Evolutionary conservation across 2,797 vertebrate species (phyloP).

Genomic region (Halcyon leucocephala): DNA sequence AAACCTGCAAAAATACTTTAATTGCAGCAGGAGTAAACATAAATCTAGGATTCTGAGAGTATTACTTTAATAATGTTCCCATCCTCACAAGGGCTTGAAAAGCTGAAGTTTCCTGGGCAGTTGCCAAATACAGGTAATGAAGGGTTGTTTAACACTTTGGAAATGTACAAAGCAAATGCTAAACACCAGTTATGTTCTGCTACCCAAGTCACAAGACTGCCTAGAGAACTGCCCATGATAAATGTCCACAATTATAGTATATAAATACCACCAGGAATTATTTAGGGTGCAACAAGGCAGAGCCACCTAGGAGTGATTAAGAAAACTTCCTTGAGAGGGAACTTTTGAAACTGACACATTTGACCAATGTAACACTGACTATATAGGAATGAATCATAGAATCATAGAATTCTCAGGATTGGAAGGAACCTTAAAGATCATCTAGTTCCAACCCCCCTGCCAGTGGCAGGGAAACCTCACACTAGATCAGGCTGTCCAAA

Average conservation of each 20-base stretch:
- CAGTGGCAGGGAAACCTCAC: no score
- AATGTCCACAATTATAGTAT: background rate
- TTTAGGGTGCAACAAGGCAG: constrained; percentile 24
- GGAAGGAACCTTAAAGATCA: no score
- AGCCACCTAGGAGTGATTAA: background rate
- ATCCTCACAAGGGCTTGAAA: background rate
- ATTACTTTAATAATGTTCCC: background rate
- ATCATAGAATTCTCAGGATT: no score
- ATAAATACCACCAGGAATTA: constrained; percentile 35
- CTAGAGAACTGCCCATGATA: constrained; percentile 2
- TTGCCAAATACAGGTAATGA: constrained; percentile 29
- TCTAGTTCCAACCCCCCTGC: no score
- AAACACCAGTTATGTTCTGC: background rate
- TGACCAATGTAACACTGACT: background rate
- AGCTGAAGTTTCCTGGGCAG: background rate
- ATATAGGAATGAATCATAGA: background rate
- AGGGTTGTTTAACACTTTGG: background rate
- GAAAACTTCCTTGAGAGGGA: constrained; percentile 16
- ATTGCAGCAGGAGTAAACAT: background rate
- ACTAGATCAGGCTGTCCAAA: no score
- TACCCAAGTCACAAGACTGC: background rate
- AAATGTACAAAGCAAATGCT: background rate
- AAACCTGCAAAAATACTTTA: background rate
- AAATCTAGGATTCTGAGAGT: background rate
- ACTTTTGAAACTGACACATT: background rate